Percentiles rank a stretch among this genome's conserved stretches.
phyloP scores from a whole-genome alignment of 1,140 invertebrate genomes.

The Drepana arcuata region DNA sequence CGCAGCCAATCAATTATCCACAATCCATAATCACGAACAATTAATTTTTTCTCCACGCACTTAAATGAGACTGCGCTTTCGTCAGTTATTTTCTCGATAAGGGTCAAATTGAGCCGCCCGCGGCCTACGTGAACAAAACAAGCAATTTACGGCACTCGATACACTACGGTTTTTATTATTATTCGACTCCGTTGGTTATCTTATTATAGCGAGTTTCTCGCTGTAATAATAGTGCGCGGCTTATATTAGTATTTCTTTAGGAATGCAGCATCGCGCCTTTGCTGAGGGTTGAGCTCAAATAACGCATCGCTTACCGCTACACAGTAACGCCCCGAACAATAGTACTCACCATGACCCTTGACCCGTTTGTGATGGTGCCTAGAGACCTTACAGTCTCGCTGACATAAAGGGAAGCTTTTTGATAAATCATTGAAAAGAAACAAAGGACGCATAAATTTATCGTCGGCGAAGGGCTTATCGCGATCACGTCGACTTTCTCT shows the following conservation, averaged over 20 bases:
- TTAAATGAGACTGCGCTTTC: slow-evolving; percentile 45
- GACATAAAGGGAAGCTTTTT: slow-evolving; percentile 31
- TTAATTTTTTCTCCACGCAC: slow-evolving; percentile 46
- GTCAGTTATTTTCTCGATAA: slow-evolving; percentile 55
- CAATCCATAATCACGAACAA: slow-evolving; percentile 55
- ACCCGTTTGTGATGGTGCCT: slow-evolving; percentile 10
- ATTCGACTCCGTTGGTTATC: slow-evolving; percentile 33
- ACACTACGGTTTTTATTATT: slow-evolving; percentile 45
- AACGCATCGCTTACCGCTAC: background rate
- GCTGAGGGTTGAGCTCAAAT: background rate
- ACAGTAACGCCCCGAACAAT: slow-evolving; percentile 1
- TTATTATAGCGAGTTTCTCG: slow-evolving; percentile 20
- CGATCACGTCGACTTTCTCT: slow-evolving; percentile 60
- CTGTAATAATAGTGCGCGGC: slow-evolving; percentile 18
- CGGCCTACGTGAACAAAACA: slow-evolving; percentile 44
- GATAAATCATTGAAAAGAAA: slow-evolving; percentile 66
- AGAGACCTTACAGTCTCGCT: slow-evolving; percentile 11
- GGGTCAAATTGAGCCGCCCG: slow-evolving; percentile 50
- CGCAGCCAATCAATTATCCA: slow-evolving; percentile 44
- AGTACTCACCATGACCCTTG: slow-evolving; percentile 9
- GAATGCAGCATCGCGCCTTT: slow-evolving; percentile 4
- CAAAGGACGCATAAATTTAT: slow-evolving; percentile 67
- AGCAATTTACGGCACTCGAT: slow-evolving; percentile 43
- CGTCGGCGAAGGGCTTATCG: slow-evolving; percentile 44
- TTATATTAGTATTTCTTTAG: slow-evolving; percentile 6